Percentiles rank a stretch among this genome's conserved stretches.
These are phyloP conservation scores for Lampropteryx suffumata DNA, from an alignment of 2,888 invertebrate genomes.

Conservation along the genomic window DNA sequence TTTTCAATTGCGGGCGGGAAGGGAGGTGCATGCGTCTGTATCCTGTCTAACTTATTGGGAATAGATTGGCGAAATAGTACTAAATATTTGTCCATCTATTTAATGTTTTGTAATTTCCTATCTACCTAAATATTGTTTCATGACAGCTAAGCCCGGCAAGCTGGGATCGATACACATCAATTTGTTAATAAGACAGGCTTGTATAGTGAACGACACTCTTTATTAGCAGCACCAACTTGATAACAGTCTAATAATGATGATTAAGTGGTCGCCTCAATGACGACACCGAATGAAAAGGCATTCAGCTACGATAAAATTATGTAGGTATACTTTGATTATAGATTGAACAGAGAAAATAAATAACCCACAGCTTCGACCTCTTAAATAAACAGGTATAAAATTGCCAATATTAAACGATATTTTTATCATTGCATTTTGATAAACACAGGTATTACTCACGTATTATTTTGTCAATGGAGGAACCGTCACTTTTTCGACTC, in stretches of 20 bases:
- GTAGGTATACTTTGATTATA: constrained; percentile 11
- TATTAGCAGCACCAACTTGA: constrained; percentile 31
- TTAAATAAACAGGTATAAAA: constrained; percentile 1
- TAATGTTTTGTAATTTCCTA: too few species aligned
- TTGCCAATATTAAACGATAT: too few species aligned
- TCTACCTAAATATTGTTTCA: not conserved
- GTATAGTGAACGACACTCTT: constrained; percentile 2
- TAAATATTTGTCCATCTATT: too few species aligned
- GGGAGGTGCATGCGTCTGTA: too few species aligned
- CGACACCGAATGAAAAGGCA: constrained; percentile 16
- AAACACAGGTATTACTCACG: too few species aligned
- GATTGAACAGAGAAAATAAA: constrained; percentile 14
- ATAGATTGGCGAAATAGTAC: too few species aligned
- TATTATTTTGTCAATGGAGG: too few species aligned
- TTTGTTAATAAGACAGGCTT: constrained; percentile 1
- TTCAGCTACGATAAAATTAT: constrained; percentile 9
- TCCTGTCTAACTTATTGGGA: too few species aligned
- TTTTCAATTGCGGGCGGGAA: too few species aligned
- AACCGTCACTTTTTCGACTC: too few species aligned
- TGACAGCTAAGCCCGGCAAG: constrained; percentile 4
- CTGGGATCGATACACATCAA: not conserved
- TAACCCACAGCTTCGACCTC: constrained; percentile 1
- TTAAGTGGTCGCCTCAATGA: constrained; percentile 2
- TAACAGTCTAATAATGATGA: constrained; percentile 14
- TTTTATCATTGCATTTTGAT: constrained; percentile 12